phyloP scores from a whole-genome alignment of 2,113 vertebrate genomes.

The Rhodinocichla rosea region DNA sequence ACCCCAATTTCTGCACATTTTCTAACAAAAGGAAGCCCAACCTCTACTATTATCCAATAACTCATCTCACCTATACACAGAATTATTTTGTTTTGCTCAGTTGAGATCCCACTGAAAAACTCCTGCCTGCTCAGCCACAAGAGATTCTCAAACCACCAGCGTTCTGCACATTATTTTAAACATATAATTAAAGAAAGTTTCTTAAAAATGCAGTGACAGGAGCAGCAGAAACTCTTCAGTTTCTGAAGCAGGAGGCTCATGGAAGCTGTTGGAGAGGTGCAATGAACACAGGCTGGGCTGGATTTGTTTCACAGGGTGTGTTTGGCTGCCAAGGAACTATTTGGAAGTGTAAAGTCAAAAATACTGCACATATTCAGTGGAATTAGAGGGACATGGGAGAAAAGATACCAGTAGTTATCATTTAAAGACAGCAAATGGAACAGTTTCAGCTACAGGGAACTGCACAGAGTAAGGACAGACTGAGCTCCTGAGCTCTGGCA shows the following conservation, averaged over 20 bases:
- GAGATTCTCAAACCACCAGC: background rate
- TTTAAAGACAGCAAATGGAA: background rate
- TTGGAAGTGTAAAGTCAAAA: background rate
- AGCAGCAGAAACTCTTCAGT: background rate
- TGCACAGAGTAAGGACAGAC: rapidly evolving
- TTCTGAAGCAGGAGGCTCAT: background rate
- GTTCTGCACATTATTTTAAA: background rate
- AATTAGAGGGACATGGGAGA: background rate
- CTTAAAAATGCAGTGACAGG: background rate
- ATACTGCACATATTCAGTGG: background rate
- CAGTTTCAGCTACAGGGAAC: background rate
- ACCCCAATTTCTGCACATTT: background rate
- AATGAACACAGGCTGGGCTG: background rate
- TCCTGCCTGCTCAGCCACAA: background rate
- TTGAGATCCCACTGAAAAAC: background rate
- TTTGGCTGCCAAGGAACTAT: background rate
- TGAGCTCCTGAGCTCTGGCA: background rate
- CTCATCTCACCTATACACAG: background rate
- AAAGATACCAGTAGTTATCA: rapidly evolving
- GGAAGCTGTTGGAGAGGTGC: background rate
- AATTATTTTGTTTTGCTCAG: background rate
- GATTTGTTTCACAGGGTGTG: background rate
- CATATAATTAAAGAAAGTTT: background rate
- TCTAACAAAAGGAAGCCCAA: background rate
- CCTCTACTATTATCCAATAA: background rate